phyloP scores from a whole-genome alignment of 2,888 invertebrate species.

The Sinodicranocentrus sp. region DNA sequence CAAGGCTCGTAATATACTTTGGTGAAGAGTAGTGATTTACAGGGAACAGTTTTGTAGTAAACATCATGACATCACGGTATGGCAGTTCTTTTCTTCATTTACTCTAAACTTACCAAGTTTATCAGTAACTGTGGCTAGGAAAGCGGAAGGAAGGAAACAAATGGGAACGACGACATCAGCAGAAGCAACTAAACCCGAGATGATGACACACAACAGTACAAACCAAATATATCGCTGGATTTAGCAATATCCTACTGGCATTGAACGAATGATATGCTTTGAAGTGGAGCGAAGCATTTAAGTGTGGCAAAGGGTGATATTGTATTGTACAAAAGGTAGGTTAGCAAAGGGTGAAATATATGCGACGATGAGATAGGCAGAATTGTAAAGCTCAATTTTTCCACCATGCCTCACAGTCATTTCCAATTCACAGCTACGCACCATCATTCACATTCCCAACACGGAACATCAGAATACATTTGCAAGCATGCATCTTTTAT shows the following conservation, averaged over 20 bases:
- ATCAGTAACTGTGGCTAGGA: slow-evolving; percentile 24
- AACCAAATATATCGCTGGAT: neutral
- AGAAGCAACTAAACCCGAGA: neutral
- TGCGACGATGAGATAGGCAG: no score
- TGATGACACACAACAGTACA: slow-evolving; percentile 2
- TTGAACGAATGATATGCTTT: neutral
- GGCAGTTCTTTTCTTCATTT: neutral
- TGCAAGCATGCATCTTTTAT: no score
- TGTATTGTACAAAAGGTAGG: no score
- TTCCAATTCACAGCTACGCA: neutral
- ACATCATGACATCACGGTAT: neutral
- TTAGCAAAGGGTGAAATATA: no score
- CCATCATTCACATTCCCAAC: neutral
- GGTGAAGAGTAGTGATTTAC: neutral
- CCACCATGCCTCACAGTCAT: no score
- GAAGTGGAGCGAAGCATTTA: no score
- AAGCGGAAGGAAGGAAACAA: slow-evolving; percentile 11
- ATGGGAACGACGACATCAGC: neutral
- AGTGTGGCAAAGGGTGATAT: no score
- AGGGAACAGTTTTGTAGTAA: neutral
- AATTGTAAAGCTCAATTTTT: no score
- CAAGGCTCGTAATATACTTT: neutral
- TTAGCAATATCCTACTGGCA: neutral
- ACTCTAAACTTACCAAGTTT: slow-evolving; percentile 24
- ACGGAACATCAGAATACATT: neutral